Base-by-base conservation (phyloP, 37 sponge, comb jelly and placozoan genomes). In the Lycopodina hypogea region DNA sequence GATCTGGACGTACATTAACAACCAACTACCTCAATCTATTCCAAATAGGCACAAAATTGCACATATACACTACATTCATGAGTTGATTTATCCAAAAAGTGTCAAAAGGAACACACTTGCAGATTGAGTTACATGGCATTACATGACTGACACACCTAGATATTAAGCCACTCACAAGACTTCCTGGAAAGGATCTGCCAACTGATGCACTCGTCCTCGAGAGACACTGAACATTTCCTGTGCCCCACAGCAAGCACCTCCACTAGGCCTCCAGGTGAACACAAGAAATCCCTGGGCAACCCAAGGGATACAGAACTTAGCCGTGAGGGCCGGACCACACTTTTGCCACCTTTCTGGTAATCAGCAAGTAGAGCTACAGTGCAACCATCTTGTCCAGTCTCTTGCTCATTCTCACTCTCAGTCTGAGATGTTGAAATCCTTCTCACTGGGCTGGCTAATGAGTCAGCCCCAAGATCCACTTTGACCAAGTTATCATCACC, bases 161-260 rank as follows among this genome's bases (percentile, higher is more conserved):
- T 12, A 45, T 45, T 45, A 45, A 34, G 34, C 33, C 48, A n/a
- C 69, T 56, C 42, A 83, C 81, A 34, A 42, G 33, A 29, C 55
- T 56, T 74, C 51, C 69, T 75, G 64, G 34, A 69, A 21, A 58
- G 48, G 19, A 23, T 60, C 22, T 23, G 19, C 84, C 84, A 84
- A 50, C 12, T 69, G 6, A 84, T 58, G 45, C 55, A n/a, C 22
- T 84, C 84, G 19, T 84, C 84, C 69, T 76, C 77, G 19, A 84
- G 62, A 17, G 48, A 66, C 70, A 84, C 84, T 21, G 51, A 30
- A 45, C 71, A 84, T 41, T n/a, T 26, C 69, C 53, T 80, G 7
- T 80, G 81, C 11, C 30, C 55, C 28, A 86, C 69, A 53, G 23
- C 21, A 7, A 86, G 69, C 0, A 41, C 39, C 1, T 66, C 87